A percentile compares a stretch with the other conserved stretches of the same genome.
These are phyloP conservation scores for Aphelocoma coerulescens DNA, from an alignment of 2,113 vertebrate genomes.

Conservation along the genomic window DNA sequence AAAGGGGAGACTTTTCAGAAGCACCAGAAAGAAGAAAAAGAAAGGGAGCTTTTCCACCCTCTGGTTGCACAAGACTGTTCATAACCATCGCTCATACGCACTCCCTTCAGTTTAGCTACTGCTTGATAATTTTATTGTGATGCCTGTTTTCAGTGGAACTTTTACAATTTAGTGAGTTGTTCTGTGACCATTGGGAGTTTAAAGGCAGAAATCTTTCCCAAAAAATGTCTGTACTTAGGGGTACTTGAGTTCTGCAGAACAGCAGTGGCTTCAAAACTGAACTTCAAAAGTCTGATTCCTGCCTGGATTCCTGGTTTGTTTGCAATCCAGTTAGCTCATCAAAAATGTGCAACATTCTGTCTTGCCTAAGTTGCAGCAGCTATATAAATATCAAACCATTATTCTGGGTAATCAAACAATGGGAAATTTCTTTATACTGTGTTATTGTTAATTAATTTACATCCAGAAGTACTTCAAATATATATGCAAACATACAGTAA, in stretches of 20 bases:
- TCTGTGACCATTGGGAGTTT: background rate
- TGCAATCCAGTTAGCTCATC: background rate
- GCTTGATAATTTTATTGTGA: background rate
- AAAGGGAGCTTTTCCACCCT: background rate
- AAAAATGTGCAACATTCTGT: slow-evolving; percentile 37
- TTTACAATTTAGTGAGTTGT: background rate
- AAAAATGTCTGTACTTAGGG: background rate
- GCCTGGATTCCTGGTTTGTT: background rate
- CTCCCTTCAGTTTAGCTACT: background rate
- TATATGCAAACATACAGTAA: slow-evolving; percentile 7
- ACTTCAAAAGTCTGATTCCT: background rate
- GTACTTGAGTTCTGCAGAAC: background rate
- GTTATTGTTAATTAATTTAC: slow-evolving; percentile 66
- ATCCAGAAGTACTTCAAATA: slow-evolving; percentile 47
- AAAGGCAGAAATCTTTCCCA: background rate
- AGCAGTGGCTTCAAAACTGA: background rate
- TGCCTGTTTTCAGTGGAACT: background rate
- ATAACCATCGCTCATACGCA: rapidly evolving
- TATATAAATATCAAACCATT: slow-evolving; percentile 57
- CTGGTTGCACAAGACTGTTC: background rate
- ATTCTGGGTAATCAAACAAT: slow-evolving; percentile 47
- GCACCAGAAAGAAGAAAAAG: background rate
- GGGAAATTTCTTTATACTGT: slow-evolving; percentile 35
- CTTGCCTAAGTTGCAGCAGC: slow-evolving; percentile 38
- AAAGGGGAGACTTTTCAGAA: background rate